Evolutionary conservation across 2,113 vertebrate genomes (phyloP), one percentile per base, ranked within the genome.

Genomic region (Cavia porcellus): DNA sequence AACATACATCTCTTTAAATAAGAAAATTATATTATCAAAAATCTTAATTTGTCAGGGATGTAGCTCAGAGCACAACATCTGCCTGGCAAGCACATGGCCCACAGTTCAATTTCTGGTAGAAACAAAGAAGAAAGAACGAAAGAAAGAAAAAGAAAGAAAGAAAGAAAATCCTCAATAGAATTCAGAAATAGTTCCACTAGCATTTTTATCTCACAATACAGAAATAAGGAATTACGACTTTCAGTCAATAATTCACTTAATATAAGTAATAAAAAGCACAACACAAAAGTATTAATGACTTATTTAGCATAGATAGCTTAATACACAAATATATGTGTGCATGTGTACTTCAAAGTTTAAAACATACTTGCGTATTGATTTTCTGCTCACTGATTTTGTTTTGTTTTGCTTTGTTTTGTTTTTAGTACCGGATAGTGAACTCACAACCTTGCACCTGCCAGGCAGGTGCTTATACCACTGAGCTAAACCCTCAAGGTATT

Each of bases 11-110:
- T 85, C 52, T 38, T 91, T 82, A 94, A 74, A 84, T 3, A 93
- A 74, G 32, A 88, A 94, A 57, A 62, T 38, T 89, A 81, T 38
- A 81, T 85, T 64, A 83, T 57, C 72, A 95, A 72, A 92, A 96
- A 87, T 81, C 25, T 95, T 50, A 92, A 68, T 90, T 32, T 25
- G 66, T 32, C 4, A 17, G 14, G 66, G 66, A 59, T 35, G 32
- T 30, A 68, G 32, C 30, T 35, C 32, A 68, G 14, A 35, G 32
- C 66, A 68, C 30, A 66, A 13, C 12, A 32, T 32, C 66, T 68
- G 66, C 32, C 30, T 68, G 66, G 66, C 66, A 68, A 68, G 66
- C 32, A 2, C 32, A 35, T 35, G 32, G 66, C 66, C 66, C 32
- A 17, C 32, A 68, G 32, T 28, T 62, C 24, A 68, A 17, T 35